Base-by-base conservation (phyloP, 2,797 vertebrate species). In the Acanthurus leucopareius region DNA sequence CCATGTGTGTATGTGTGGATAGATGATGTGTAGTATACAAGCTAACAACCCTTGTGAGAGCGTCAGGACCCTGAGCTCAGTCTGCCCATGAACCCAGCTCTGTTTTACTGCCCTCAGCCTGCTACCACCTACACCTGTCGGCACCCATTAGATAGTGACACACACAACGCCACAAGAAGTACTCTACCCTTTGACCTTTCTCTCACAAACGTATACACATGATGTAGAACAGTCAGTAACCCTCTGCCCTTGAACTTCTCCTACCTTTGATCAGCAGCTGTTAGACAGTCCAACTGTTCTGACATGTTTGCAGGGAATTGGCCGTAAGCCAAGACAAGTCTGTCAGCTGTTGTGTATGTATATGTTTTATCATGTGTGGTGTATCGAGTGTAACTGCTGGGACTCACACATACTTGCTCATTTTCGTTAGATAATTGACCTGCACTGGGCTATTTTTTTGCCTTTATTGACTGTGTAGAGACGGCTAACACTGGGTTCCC, bases 181-280 rank as follows among this genome's bases (percentile, higher is more conserved):
- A 25, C 74, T 71, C 73, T 48, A 38, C 62, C 49, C 63, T 80
- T 72, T 89, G 83, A 90, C 86, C 86, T 86, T 83, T 85, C 20
- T 49, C 19, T 85, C 70, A 70, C 63, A 58, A 82, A 65, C 72
- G 75, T 70, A 61, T 17, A 65, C 13, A 59, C 32, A 54, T 35
- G 45, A 74, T 69, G 56, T n/a, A 69, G 58, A 73, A 14, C 40
- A 35, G 48, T 20, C 64, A 9, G 61, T 35, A 42, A 83, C 57
- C 62, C 75, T 60, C 19, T 71, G 4, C 19, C 22, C 25, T 52
- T 66, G 57, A 62, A 73, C 76, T 10, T 45, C 40, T 59, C 60
- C 51, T 68, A 51, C n/a, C 79, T 75, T 35, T 72, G 15, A 73
- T 57, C 53, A 77, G 78, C 69, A 42, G 48, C 57, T 60, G 16